A percentile compares a stretch with the other conserved stretches of the same genome.
These are phyloP conservation scores for Hermatobates lingyangjiaoensis DNA, from an alignment of 1,140 invertebrate species.

Conservation along the genomic window DNA sequence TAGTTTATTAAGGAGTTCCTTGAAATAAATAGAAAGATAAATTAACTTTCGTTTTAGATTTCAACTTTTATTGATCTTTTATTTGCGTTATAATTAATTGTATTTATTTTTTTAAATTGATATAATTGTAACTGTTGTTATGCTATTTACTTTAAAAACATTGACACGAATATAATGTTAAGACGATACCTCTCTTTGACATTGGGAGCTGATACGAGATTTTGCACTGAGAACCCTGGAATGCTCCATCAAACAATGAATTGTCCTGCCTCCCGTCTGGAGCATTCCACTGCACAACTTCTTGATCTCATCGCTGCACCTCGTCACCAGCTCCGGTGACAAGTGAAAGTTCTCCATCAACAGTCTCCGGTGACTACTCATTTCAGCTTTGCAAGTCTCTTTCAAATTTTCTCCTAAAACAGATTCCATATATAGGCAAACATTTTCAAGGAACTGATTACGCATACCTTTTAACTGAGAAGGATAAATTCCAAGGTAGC, in stretches of 20 bases:
- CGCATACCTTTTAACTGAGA: too few relatives aligned
- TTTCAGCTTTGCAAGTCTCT: conserved; percentile 62
- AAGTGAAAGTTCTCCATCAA: conserved; percentile 84
- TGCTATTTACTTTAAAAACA: too few relatives aligned
- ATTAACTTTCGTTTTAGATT: too few relatives aligned
- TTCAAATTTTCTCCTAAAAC: conserved; percentile 30
- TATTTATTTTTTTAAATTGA: too few relatives aligned
- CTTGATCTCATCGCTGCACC: conserved; percentile 71
- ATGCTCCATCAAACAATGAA: conserved; percentile 92
- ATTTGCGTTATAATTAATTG: too few relatives aligned
- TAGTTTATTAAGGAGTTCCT: too few relatives aligned
- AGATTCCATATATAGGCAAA: too few relatives aligned
- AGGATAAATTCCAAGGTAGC: too few relatives aligned
- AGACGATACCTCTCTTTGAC: conserved; percentile 41
- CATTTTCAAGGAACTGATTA: too few relatives aligned
- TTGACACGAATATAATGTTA: conserved; percentile 3
- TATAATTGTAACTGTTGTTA: too few relatives aligned
- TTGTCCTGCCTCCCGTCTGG: conserved; percentile 65
- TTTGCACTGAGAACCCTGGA: conserved; percentile 39
- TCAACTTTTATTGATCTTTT: too few relatives aligned
- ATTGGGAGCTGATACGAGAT: conserved; percentile 40
- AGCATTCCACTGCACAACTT: conserved; percentile 41
- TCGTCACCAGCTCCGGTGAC: conserved; percentile 75
- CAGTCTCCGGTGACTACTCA: conserved; percentile 74
- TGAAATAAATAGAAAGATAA: too few relatives aligned